phyloP scores from a whole-genome alignment of 2,888 invertebrate genomes.

The Drosophila niveifrons region DNA sequence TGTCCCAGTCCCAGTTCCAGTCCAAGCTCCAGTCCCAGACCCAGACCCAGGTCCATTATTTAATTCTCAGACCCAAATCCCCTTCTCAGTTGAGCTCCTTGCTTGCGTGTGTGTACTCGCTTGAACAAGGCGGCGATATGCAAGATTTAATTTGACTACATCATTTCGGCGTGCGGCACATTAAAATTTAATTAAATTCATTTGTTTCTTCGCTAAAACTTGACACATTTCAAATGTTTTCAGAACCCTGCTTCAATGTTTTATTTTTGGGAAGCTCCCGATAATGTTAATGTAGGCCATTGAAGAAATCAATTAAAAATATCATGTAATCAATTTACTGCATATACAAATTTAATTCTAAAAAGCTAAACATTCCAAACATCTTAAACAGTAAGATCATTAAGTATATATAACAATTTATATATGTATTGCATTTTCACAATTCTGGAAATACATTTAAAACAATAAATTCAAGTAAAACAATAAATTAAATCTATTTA shows the following conservation, averaged over 20 bases:
- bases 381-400: too few species aligned
- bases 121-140: conserved; percentile 72
- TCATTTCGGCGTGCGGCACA: conserved; percentile 43
- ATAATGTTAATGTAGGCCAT: neutral
- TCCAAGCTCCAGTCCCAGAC: conserved; percentile 8
- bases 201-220: conserved; percentile 46
- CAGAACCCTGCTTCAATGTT: neutral
- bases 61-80: neutral
- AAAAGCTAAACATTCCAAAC: too few species aligned
- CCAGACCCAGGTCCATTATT: neutral
- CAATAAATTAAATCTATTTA: too few species aligned
- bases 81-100: neutral
- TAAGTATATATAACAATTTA: too few species aligned
- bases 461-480: too few species aligned
- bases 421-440: too few species aligned
- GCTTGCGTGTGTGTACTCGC: conserved; percentile 38
- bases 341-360: too few species aligned
- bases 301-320: neutral
- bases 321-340: too few species aligned
- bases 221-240: conserved; percentile 46
- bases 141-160: conserved; percentile 72
- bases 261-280: neutral
- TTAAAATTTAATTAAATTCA: conserved; percentile 67
- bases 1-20: conserved; percentile 23
- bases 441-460: too few species aligned